These are phyloP conservation scores for Erethizon dorsatum DNA, from an alignment of 2,797 vertebrate species.

Conservation along the genomic window DNA sequence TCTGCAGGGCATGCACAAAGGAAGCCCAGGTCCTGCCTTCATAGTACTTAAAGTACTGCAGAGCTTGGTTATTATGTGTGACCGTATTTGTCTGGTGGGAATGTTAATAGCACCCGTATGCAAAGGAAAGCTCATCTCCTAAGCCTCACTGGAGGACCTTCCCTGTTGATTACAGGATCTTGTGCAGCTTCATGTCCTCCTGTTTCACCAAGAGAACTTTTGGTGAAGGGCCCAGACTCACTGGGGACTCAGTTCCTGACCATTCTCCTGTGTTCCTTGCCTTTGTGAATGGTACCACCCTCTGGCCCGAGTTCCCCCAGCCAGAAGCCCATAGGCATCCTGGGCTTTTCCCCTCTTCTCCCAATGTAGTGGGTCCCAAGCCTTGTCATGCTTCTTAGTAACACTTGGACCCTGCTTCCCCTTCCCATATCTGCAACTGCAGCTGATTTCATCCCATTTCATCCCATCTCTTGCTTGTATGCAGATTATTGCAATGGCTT, in stretches of 20 bases:
- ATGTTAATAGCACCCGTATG: background rate
- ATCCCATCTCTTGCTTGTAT: background rate
- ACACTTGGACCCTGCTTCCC: background rate
- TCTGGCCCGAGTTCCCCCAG: background rate
- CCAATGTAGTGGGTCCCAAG: background rate
- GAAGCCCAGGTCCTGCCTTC: background rate
- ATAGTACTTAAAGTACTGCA: background rate
- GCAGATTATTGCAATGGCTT: background rate
- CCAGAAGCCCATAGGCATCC: background rate
- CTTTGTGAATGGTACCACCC: no score
- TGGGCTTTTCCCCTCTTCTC: background rate
- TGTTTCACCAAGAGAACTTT: accelerated
- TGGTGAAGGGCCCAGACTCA: background rate
- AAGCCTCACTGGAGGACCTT: background rate
- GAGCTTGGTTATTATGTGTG: background rate
- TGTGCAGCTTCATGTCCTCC: background rate
- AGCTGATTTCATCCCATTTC: background rate
- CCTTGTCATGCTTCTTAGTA: background rate
- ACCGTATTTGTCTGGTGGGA: background rate
- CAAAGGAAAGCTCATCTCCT: background rate
- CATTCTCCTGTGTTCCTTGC: no score
- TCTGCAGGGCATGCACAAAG: background rate
- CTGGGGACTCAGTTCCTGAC: background rate
- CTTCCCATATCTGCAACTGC: background rate
- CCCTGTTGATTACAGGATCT: background rate